A percentile compares a stretch with the other conserved stretches of the same genome.
These are phyloP conservation scores for Aspidiotus rigidus DNA, from an alignment of 2,888 invertebrate species.

Conservation along the genomic window DNA sequence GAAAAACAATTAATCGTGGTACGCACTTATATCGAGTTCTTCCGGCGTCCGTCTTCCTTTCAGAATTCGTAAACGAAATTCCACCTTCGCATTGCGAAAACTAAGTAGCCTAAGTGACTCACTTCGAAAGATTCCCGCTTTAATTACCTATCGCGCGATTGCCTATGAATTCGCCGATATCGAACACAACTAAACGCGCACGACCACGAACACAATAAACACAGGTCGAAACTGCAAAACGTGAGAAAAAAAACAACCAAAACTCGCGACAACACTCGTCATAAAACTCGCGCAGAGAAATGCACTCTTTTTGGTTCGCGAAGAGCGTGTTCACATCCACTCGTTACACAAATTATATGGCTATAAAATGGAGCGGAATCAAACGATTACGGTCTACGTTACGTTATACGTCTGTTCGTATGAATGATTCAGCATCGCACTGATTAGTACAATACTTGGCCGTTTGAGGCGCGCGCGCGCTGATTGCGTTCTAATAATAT, in stretches of 20 bases:
- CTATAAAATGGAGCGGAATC: slow-evolving; percentile 20
- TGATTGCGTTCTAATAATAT: slow-evolving; percentile 8
- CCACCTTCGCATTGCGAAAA: too few relatives aligned
- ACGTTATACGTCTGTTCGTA: slow-evolving; percentile 26
- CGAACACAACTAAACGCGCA: too few relatives aligned
- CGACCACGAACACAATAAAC: too few relatives aligned
- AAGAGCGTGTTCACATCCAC: slow-evolving; percentile 10
- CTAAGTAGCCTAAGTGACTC: too few relatives aligned
- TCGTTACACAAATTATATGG: slow-evolving; percentile 9
- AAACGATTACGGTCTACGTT: slow-evolving; percentile 30
- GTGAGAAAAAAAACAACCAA: background rate
- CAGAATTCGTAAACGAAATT: too few relatives aligned
- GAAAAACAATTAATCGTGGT: too few relatives aligned
- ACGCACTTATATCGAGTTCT: too few relatives aligned
- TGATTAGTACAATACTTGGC: slow-evolving; percentile 20
- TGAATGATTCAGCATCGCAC: slow-evolving; percentile 27
- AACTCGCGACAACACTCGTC: background rate
- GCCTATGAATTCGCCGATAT: too few relatives aligned
- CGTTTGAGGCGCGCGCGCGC: slow-evolving; percentile 21
- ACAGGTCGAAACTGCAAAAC: background rate
- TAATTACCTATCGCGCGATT: too few relatives aligned
- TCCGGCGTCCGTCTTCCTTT: too few relatives aligned
- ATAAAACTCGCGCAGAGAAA: slow-evolving; percentile 15
- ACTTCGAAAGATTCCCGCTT: too few relatives aligned
- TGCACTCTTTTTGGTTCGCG: background rate